Evolutionary conservation across 92 coral and sea anemone genomes (phyloP), one percentile per base, ranked within the genome.

Genomic region (Siderastrea radians): DNA sequence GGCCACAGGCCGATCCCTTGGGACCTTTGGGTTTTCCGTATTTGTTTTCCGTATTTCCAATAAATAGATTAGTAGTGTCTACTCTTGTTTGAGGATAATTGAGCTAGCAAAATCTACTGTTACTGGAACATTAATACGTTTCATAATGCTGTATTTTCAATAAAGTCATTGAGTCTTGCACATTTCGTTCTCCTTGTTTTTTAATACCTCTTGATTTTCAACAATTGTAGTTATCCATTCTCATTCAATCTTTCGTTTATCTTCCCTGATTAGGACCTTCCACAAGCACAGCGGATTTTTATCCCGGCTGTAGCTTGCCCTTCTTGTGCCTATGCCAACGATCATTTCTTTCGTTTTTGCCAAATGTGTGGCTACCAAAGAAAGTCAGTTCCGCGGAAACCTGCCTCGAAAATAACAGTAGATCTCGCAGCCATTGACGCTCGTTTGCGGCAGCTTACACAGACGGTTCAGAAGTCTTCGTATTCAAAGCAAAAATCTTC

Each of bases 21-120:
- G 95, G 95, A 92, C 66, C 79, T 92, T 52, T 76, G 93, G 95
- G n/a, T n/a, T n/a, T n/a, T n/a, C n/a, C n/a, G n/a, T n/a, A n/a
- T n/a, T n/a, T n/a, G 95, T 43, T 38, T 89, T 85, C 75, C 74
- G 90, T 17, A 69, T 86, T 77, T 58, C 59, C 13, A 68, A 68
- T 77, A 77, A 46, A 13, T 77, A 77, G 81, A 55, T 12, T 59
- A 11, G 15, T 49, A 66, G 84, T 80, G 46, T 66, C 9, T 55
- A 10, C 5, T 65, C 52, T 46, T 51, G 75, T 80, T 80, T 65
- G 17, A 49, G 59, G 72, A 49, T 63, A 52, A 52, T 52, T 52
- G 55, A 52, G 7, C 55, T n/a, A 52, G 55, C 7, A 7, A 52
- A 52, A 52, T 52, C 55, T 7, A 52, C 55, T 52, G 55, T 52